Evolutionary conservation across 1,140 invertebrate species (phyloP), one percentile per base, ranked within the genome.

Genomic region (Camponotus floridanus): DNA sequence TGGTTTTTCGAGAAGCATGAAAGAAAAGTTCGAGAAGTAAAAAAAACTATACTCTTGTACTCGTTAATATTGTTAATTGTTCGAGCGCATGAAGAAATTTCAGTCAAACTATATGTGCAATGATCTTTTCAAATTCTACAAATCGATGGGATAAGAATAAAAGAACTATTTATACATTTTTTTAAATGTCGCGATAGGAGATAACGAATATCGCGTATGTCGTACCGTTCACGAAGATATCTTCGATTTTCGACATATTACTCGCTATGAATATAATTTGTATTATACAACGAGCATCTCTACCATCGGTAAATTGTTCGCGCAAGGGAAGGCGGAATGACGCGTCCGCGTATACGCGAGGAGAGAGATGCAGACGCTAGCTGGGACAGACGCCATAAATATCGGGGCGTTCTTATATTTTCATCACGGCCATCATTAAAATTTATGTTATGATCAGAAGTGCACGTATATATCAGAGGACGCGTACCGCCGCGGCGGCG

Each of bases 381-480:
- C 83, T 89, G 89, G 83, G 87, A 91, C 90, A 92, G 90, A 90
- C 86, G 87, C 87, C 93, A 94, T 95, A 94, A 95, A 95, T 95
- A 95, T 93, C 91, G 89, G 51, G 70, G 84, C 92, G 93, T 93
- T 95, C 94, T 95, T 95, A 95, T 95, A 95, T 95, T 95, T 95
- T 95, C 94, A 95, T 95, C 94, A 95, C 91, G 89, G 92, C 91
- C 92, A 92, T 95, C 94, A 95, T 95, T 95, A 95, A 95, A 95
- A 95, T 95, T 95, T 94, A 95, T 95, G 94, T 94, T 94, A 94
- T 91, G 93, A 95, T 94, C 93, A 95, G 92, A 93, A 94, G 93
- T 94, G 91, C 89, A 86, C 91, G 91, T 93, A 94, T 94, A 94
- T 93, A 94, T 93, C 93, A 94, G 89, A 89, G 91, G 80, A 85